Conservation (phyloP, 2,888 invertebrate genomes). For the Hemistola chrysoprasaria region DNA sequence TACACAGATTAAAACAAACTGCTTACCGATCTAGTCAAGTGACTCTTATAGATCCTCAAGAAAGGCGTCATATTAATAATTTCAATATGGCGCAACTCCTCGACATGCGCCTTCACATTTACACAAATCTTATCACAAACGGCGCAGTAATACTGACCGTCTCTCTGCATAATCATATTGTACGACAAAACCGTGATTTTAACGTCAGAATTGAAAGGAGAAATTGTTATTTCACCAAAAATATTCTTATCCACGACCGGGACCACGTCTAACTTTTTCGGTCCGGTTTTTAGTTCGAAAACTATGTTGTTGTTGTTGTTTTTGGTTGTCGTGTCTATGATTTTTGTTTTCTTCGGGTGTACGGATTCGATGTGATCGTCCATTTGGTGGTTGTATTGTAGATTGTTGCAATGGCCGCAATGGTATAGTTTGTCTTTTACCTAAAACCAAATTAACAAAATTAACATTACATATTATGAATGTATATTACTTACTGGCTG, state of each 20-base stretch:
- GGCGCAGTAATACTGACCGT: constrained; percentile 13
- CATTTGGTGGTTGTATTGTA: constrained; percentile 19
- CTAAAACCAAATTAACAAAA: constrained; percentile 30
- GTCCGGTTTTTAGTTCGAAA: background rate
- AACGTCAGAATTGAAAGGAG: constrained; percentile 16
- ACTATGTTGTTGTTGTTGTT: background rate
- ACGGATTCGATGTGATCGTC: constrained; percentile 6
- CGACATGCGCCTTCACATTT: constrained; percentile 16
- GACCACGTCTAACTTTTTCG: background rate
- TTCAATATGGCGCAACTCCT: constrained; percentile 9
- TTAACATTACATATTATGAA: no score
- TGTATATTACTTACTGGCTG: no score
- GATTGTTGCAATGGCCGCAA: constrained; percentile 48
- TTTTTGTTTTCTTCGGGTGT: constrained; percentile 16
- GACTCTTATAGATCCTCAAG: constrained; percentile 32
- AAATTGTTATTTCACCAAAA: constrained; percentile 9
- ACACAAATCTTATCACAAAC: constrained; percentile 15
- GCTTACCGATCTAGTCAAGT: constrained; percentile 37
- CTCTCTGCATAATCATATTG: constrained; percentile 9
- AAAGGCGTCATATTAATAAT: constrained; percentile 15
- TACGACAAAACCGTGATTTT: constrained; percentile 13
- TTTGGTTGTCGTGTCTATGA: constrained; percentile 1
- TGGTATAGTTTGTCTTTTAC: constrained; percentile 39
- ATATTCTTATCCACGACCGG: constrained; percentile 2
- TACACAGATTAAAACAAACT: no score